phyloP scores from a whole-genome alignment of 2,888 invertebrate species.

The Halictus ligatus region DNA sequence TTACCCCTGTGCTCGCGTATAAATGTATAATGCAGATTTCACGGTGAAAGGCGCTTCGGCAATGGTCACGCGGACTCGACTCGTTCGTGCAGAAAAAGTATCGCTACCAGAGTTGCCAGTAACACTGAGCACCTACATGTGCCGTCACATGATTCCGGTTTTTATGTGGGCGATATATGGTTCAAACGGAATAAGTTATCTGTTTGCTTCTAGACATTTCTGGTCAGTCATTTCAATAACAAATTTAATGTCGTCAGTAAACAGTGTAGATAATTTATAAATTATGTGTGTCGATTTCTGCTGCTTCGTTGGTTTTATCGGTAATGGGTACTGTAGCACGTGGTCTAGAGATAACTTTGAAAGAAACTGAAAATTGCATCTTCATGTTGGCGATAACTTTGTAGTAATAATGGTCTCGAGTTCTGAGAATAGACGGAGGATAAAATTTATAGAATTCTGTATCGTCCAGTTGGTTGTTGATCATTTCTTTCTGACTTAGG shows the following conservation, averaged over 20 bases:
- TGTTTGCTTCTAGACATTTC: background rate
- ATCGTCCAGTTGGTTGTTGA: no score
- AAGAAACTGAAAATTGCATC: background rate
- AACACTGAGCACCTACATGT: background rate
- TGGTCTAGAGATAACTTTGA: background rate
- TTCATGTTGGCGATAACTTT: background rate
- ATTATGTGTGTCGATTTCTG: background rate
- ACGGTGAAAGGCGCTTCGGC: constrained; percentile 67
- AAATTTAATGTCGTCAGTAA: background rate
- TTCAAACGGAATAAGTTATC: background rate
- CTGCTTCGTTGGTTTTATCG: background rate
- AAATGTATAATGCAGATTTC: constrained; percentile 65
- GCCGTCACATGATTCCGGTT: background rate
- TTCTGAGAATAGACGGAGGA: background rate
- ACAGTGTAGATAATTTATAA: background rate
- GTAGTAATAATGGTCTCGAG: background rate
- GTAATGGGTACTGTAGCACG: background rate
- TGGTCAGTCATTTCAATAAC: background rate
- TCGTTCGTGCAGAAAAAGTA: constrained; percentile 50
- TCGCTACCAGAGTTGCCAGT: background rate
- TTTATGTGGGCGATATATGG: background rate
- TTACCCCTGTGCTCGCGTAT: background rate
- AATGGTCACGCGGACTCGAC: constrained; percentile 32
- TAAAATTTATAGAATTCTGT: no score
- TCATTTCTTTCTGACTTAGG: no score